A percentile compares a stretch with the other conserved stretches of the same genome.
These are phyloP conservation scores for Caenorhabditis sp. DNA, from an alignment of 2,888 invertebrate genomes.

Conservation along the genomic window DNA sequence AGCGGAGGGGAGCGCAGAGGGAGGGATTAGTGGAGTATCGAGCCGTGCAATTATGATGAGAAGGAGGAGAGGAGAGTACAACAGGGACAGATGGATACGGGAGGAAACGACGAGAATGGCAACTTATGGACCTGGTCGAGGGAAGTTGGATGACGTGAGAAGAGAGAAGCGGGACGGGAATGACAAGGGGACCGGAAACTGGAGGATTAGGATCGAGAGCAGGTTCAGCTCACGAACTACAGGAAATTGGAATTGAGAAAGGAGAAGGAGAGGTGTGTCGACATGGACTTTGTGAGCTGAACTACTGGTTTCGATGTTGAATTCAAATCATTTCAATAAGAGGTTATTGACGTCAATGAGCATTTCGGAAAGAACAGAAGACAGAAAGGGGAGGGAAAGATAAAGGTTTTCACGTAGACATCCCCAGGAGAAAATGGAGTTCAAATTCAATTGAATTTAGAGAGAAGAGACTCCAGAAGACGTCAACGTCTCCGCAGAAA, in stretches of 20 bases:
- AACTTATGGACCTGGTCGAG: neutral
- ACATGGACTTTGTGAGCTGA: conserved; percentile 15
- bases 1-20: too few relatives aligned
- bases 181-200: neutral
- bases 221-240: conserved; percentile 21
- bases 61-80: too few relatives aligned
- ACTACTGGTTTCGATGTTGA: conserved; percentile 10
- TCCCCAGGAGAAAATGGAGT: too few relatives aligned
- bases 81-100: conserved; percentile 1
- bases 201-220: conserved; percentile 13
- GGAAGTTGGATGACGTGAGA: conserved; percentile 21
- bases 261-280: neutral
- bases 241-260: conserved; percentile 39
- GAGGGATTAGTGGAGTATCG: conserved; percentile 4
- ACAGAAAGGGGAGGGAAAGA: neutral
- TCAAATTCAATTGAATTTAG: too few relatives aligned
- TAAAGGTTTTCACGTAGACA: too few relatives aligned
- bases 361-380: neutral
- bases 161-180: conserved; percentile 4
- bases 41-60: neutral
- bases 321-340: neutral
- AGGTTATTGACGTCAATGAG: too few relatives aligned
- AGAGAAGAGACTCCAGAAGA: too few relatives aligned
- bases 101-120: neutral
- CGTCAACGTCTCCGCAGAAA: too few relatives aligned